Evolutionary conservation across 2,113 vertebrate genomes (phyloP).

Genomic region (Nestor notabilis): DNA sequence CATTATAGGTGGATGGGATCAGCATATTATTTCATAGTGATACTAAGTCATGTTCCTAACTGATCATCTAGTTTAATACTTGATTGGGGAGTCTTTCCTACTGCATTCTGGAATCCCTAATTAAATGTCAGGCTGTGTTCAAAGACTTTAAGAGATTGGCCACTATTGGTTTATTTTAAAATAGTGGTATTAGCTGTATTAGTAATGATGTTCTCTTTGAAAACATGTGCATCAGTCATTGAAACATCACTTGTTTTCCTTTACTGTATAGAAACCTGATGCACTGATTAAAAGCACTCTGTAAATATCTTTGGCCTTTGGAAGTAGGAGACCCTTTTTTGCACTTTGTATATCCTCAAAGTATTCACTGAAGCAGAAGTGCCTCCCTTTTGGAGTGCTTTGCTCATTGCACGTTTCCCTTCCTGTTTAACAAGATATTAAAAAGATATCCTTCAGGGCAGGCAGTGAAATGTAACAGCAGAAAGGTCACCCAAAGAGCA

Average conservation of each 20-base stretch:
- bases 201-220: neutral
- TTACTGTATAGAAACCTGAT: neutral
- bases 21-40: neutral
- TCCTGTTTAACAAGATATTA: constrained; percentile 44
- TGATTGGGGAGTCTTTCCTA: neutral
- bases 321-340: constrained; percentile 19
- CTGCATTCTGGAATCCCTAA: neutral
- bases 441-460: constrained; percentile 42
- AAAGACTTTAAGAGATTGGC: neutral
- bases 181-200: neutral
- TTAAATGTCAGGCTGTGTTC: neutral
- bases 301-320: constrained; percentile 43
- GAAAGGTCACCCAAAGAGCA: constrained; percentile 37
- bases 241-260: neutral
- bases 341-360: constrained; percentile 16
- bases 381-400: constrained; percentile 11
- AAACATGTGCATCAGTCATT: neutral
- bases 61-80: neutral
- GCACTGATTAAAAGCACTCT: neutral
- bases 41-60: neutral
- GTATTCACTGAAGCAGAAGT: constrained; percentile 52
- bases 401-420: neutral
- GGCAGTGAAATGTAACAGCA: neutral
- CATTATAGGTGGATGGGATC: neutral
- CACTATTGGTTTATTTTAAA: neutral